These are phyloP conservation scores for Tachyglossus aculeatus DNA, from an alignment of 2,797 vertebrate species.

Conservation along the genomic window DNA sequence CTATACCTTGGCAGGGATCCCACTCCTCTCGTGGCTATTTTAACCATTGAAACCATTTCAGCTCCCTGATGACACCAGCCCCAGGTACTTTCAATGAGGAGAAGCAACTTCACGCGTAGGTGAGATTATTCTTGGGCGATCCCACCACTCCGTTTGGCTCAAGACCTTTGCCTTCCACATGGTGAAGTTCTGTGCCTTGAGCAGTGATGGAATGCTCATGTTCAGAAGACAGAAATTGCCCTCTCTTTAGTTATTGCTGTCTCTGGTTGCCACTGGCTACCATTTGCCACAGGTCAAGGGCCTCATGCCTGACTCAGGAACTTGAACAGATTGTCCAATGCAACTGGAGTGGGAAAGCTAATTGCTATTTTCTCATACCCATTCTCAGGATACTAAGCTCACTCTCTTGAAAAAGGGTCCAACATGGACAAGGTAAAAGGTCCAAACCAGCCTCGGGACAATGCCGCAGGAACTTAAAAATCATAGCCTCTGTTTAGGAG, in stretches of 20 bases:
- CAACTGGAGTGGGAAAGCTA: constrained; percentile 25
- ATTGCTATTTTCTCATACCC: neutral
- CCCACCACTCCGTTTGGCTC: too few relatives aligned
- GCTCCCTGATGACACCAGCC: constrained; percentile 45
- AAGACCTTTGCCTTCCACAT: too few relatives aligned
- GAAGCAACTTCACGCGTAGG: constrained; percentile 1
- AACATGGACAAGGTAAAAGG: neutral
- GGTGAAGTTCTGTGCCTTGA: too few relatives aligned
- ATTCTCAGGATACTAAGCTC: constrained; percentile 7
- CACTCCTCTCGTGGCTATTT: constrained; percentile 49
- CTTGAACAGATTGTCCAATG: constrained; percentile 35
- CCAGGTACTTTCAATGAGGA: neutral
- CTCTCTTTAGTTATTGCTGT: neutral
- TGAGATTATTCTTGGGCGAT: neutral
- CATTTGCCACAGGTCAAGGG: constrained; percentile 31
- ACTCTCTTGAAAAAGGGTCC: constrained; percentile 18
- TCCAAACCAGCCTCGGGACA: neutral
- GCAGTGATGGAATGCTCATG: fast-evolving
- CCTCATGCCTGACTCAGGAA: constrained; percentile 40
- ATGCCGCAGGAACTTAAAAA: neutral
- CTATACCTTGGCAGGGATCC: constrained; percentile 53
- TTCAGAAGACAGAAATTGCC: neutral
- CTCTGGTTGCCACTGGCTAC: constrained; percentile 29
- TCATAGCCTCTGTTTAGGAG: too few relatives aligned
- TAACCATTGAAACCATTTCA: constrained; percentile 56